Evolutionary conservation across 2,113 vertebrate genomes (phyloP).

Genomic region (Odontophorus gujanensis): DNA sequence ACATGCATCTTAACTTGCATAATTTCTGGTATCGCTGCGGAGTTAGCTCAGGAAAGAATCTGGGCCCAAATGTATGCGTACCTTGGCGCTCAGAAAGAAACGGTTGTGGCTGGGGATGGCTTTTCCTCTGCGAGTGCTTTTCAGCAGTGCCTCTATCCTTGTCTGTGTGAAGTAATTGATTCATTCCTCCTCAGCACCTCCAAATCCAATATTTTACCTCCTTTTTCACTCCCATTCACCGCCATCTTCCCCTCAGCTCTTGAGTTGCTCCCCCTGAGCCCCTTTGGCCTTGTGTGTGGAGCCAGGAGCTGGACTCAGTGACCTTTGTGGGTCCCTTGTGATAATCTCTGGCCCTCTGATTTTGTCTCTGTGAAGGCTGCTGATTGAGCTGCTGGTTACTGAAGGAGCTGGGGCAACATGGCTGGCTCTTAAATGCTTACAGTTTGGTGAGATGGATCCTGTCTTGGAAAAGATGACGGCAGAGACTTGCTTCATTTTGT

Average conservation of each 20-base stretch:
- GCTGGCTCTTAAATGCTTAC: neutral
- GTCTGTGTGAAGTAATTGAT: neutral
- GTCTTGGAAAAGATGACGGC: neutral
- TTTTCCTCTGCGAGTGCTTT: neutral
- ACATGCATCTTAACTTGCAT: constrained; percentile 71
- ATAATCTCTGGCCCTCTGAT: neutral
- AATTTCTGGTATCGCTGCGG: constrained; percentile 53
- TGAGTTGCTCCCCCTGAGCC: neutral
- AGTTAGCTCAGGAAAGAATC: constrained; percentile 46
- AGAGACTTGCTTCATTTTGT: neutral
- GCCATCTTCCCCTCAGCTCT: neutral
- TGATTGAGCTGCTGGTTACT: neutral
- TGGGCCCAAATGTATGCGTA: constrained; percentile 6
- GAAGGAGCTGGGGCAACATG: neutral
- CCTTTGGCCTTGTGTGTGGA: neutral
- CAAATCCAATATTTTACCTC: neutral
- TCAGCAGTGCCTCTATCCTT: neutral
- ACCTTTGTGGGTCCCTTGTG: neutral
- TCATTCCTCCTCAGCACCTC: neutral
- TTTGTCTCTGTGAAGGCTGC: neutral
- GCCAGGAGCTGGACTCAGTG: neutral
- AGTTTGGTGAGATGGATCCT: neutral
- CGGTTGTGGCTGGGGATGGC: neutral
- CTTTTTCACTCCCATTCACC: neutral
- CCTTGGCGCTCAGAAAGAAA: neutral